phyloP scores from a whole-genome alignment of 1,140 invertebrate genomes.

The Trachymyrmex cornetzi region DNA sequence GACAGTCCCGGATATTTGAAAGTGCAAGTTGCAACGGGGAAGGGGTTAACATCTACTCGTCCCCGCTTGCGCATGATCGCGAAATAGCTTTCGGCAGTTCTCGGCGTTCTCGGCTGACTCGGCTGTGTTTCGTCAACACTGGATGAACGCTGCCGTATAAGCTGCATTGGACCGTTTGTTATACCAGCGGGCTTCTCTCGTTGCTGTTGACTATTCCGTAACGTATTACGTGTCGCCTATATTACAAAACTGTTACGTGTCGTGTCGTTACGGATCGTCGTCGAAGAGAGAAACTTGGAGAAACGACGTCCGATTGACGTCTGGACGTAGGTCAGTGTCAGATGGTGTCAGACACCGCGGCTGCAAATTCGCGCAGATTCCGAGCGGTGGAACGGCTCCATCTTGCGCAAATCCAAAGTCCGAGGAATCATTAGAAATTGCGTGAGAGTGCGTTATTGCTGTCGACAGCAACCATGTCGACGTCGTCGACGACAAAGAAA shows the following conservation, averaged over 20 bases:
- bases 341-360: too few species aligned
- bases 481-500: neutral
- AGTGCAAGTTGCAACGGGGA: neutral
- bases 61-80: conserved; percentile 1
- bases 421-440: neutral
- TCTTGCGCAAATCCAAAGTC: conserved; percentile 6
- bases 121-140: conserved; percentile 5
- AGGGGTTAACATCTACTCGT: neutral
- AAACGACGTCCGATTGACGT: neutral
- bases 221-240: neutral
- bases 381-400: conserved; percentile 2
- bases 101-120: too few species aligned
- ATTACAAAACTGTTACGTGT: neutral
- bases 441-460: neutral
- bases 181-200: neutral
- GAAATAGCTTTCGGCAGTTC: neutral
- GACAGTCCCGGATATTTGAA: neutral
- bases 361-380: neutral
- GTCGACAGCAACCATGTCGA: neutral
- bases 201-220: neutral
- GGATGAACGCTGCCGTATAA: neutral
- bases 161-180: neutral
- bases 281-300: neutral
- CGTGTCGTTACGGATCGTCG: neutral
- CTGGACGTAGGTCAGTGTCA: too few species aligned